Base-by-base conservation (phyloP, 2,113 vertebrate species). In the Syngnathoides biaculeatus region DNA sequence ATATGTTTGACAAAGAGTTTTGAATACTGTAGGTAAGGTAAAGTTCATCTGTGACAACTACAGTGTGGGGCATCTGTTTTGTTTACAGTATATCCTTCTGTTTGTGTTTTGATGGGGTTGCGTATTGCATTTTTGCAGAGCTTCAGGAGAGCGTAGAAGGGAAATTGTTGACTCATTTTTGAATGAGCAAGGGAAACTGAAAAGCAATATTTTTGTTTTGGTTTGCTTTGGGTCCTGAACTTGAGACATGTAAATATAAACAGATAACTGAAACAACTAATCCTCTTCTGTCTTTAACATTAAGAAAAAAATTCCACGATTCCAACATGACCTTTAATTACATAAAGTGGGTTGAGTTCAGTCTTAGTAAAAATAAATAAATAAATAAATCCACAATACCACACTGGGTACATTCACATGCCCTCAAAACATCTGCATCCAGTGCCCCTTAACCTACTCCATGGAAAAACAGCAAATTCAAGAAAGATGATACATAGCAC, bases 211-310 rank as follows among this genome's bases (percentile, higher is more conserved):
- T 82, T 83, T 91, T 88, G 84, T 83, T 88, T 90, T 89, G 82
- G 76, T 81, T 81, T 20, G 79, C 83, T 78, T 40, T 43, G 65
- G 81, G 73, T 70, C 67, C 64, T 69, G 72, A 74, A 84, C 79
- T 87, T 89, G 80, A 81, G 79, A 87, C 85, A 86, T 85, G 87
- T 83, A 85, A 90, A 88, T 89, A 79, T 81, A 91, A 91, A 90
- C 88, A 89, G 61, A 48, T 61, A 68, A 71, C 56, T 15, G 75
- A 79, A 80, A 87, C 77, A 57, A 70, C 81, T 83, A 89, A 90
- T 90, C 82, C 57, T 3, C 2, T 20, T 74, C 77, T 52, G 62
- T 59, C 77, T 79, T 76, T 48, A 72, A 86, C 79, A 89, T 84
- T 87, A 89, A 73, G 69, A 86, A 89, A 80, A 86, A 89, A 80